Evolutionary conservation across 1,140 invertebrate genomes (phyloP).

Genomic region (Bradysia coprophila): DNA sequence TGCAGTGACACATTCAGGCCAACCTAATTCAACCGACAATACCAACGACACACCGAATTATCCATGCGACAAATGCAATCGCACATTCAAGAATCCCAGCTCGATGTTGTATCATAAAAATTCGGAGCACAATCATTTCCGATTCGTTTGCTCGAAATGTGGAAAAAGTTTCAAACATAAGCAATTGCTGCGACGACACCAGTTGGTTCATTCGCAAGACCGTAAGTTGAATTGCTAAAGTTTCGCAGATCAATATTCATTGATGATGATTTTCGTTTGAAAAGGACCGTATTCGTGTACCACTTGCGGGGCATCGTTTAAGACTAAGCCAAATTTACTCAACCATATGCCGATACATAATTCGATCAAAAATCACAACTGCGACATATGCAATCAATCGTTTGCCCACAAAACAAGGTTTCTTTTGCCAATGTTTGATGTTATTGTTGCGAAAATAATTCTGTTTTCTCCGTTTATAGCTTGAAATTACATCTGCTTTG

Average conservation of each 20-base stretch:
- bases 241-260: no score
- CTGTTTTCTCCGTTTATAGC: no score
- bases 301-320: background rate
- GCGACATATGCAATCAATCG: conserved; percentile 54
- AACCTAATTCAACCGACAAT: background rate
- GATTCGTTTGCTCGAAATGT: conserved; percentile 50
- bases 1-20: background rate
- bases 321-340: conserved; percentile 43
- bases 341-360: conserved; percentile 49
- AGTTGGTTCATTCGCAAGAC: conserved; percentile 46
- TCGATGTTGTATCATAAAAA: conserved; percentile 53
- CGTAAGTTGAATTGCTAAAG: no score
- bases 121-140: conserved; percentile 40
- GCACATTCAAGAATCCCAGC: conserved; percentile 36
- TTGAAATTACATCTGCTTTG: conserved; percentile 41
- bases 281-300: conserved; percentile 38
- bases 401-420: conserved; percentile 58
- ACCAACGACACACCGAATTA: background rate
- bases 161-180: conserved; percentile 50
- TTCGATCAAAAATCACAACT: conserved; percentile 50
- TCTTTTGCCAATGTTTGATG: no score
- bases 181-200: conserved; percentile 44
- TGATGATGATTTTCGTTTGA: no score
- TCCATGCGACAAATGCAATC: conserved; percentile 32
- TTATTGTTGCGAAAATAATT: no score